Evolutionary conservation across 2,797 vertebrate genomes (phyloP).

Genomic region (Acridotheres tristis): DNA sequence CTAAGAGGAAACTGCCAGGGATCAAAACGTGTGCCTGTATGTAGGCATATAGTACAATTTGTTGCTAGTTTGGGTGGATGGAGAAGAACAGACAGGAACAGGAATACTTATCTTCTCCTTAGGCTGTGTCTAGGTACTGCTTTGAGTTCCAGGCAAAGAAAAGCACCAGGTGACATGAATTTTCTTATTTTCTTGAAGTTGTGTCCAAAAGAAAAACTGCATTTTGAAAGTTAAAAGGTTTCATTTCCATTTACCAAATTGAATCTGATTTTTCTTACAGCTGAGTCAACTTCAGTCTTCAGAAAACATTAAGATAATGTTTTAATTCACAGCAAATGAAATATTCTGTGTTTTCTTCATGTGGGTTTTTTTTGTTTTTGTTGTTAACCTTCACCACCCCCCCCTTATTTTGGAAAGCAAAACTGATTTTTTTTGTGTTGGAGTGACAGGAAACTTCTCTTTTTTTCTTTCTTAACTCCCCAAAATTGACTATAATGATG

Average conservation of each 20-base stretch:
- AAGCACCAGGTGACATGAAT: conserved; percentile 1
- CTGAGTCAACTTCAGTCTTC: not conserved
- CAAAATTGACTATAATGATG: not conserved
- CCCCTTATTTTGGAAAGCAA: not conserved
- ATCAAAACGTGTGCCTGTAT: not conserved
- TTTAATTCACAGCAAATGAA: conserved; percentile 14
- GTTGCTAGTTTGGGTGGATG: not conserved
- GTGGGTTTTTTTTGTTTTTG: not conserved
- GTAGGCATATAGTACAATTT: not conserved
- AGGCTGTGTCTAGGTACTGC: not conserved
- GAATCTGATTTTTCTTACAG: conserved; percentile 12
- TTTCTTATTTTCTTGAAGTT: conserved; percentile 22
- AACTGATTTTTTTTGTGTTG: not conserved
- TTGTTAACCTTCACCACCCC: not conserved
- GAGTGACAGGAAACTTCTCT: not conserved
- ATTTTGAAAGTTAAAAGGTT: conserved; percentile 18
- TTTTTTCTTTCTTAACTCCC: not conserved
- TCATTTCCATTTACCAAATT: conserved; percentile 18
- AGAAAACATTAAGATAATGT: not conserved
- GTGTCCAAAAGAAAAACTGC: not conserved
- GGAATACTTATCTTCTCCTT: not conserved
- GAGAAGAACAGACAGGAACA: not conserved
- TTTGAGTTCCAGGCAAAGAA: not conserved
- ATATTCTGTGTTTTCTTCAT: not conserved
- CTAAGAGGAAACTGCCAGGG: not conserved